phyloP scores from a whole-genome alignment of 2,888 invertebrate genomes.

The Diplazon laetatorius region DNA sequence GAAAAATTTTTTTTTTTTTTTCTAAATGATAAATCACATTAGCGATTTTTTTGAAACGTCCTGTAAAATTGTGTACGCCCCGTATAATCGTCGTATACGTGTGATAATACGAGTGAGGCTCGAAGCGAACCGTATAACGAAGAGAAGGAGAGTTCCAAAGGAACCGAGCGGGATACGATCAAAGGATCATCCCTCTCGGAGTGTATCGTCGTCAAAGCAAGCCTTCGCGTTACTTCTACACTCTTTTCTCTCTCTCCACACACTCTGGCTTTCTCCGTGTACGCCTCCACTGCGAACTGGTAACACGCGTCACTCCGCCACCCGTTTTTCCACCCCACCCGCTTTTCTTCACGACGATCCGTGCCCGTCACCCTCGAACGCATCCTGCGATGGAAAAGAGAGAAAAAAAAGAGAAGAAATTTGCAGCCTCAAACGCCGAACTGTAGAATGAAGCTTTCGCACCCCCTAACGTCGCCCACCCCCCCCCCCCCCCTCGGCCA shows the following conservation, averaged over 20 bases:
- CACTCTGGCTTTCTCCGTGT: slow-evolving; percentile 14
- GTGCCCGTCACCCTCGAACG: slow-evolving; percentile 42
- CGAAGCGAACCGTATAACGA: slow-evolving; percentile 59
- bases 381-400: slow-evolving; percentile 39
- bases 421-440: slow-evolving; percentile 61
- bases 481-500: too few relatives aligned
- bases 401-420: slow-evolving; percentile 48
- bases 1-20: too few relatives aligned
- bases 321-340: slow-evolving; percentile 42
- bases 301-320: slow-evolving; percentile 25
- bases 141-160: slow-evolving; percentile 65
- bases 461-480: slow-evolving; percentile 3
- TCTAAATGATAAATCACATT: too few relatives aligned
- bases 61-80: slow-evolving; percentile 14
- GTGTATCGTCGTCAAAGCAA: slow-evolving; percentile 73
- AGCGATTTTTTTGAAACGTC: not conserved
- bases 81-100: slow-evolving; percentile 36
- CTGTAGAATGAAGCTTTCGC: slow-evolving; percentile 45
- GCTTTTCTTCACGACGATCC: slow-evolving; percentile 47
- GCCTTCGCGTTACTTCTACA: slow-evolving; percentile 55
- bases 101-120: slow-evolving; percentile 22
- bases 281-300: slow-evolving; percentile 17
- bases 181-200: slow-evolving; percentile 75
- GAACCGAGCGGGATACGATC: slow-evolving; percentile 71
- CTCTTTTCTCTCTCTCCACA: not conserved